Evolutionary conservation across 2,888 invertebrate genomes (phyloP), one percentile per base, ranked within the genome.

Genomic region (Entomobrya proxima): DNA sequence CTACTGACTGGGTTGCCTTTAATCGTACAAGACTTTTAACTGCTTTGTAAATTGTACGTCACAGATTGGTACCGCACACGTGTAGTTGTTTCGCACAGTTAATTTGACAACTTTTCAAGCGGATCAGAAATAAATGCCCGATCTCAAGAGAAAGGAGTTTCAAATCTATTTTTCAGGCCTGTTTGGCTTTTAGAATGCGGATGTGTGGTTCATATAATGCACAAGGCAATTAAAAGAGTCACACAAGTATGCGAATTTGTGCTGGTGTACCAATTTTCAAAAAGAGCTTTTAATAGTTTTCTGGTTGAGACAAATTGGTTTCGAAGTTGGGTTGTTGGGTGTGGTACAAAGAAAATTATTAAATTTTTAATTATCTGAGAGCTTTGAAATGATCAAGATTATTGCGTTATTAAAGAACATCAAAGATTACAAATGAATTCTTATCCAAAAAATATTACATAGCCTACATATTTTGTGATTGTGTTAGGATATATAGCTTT

Each of bases 91-190:
- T 40, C 44, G 44, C 69, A n/a, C 44, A 69, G 18, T 44, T 69
- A 69, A 69, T 69, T 69, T 44, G 37, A 64, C 64, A 69, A 15
- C 13, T 69, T 69, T 30, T 69, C 24, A 69, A 69, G 44, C 24
- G 67, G 32, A 32, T n/a, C n/a, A n/a, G n/a, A n/a, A n/a, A n/a
- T 58, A 35, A 35, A 64, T 64, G 7, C 64, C 64, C 64, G 58
- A 11, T 58, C 32, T 4, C 3, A 30, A 13, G 13, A 7, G 32
- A 58, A n/a, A 58, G 13, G 3, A 58, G 58, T 11, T 15, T 30
- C 1, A 11, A 15, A n/a, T n/a, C n/a, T n/a, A n/a, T n/a, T 15
- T 58, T 58, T 58, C 58, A 58, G 58, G 58, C 32, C 58, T 58
- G 15, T 30, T 18, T 58, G 11, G 30, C 32, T 15, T 11, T 15